Evolutionary conservation across 2,888 invertebrate genomes (phyloP), one percentile per base, ranked within the genome.

Genomic region (Tenthredo livida): DNA sequence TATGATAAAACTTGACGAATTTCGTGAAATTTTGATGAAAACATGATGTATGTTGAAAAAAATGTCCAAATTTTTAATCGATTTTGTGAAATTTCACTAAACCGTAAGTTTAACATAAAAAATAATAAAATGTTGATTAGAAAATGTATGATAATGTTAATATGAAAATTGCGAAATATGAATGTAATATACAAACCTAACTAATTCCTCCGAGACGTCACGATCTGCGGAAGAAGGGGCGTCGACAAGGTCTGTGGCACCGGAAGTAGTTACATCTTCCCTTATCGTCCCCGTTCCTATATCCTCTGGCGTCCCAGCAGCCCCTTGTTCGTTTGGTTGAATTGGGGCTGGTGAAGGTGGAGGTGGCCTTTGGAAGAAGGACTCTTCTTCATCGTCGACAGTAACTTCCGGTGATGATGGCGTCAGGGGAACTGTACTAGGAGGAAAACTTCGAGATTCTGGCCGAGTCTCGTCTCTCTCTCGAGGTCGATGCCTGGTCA

Each of bases 361-460:
- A 40, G 92, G 90, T 33, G 94, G 93, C 93, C 94, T 92, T 86
- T 95, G 95, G 88, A 96, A 96, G 91, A 97, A 96, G 77, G 91
- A 88, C 77, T 92, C 92, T 80, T 93, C 93, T 1, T 95, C 92
- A 87, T 94, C 94, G 37, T 95, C 95, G 61, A 84, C 75, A 25
- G 85, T 65, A 21, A 84, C 86, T 84, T 88, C 89, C 77, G 88
- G 84, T 17, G 75, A 84, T 84, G 58, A 86, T 86, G 37, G 87
- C 89, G 86, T 85, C 88, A 89, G 87, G 7, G 90, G 89, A 25
- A 93, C 90, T 43, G 90, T 90, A 84, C 93, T 92, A 88, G 95
- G 96, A 87, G 94, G 96, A 93, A 95, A 97, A 94, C 95, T 97
- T 61, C 97, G 94, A 43, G 97, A 97, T 95, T 96, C 96, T 89